A percentile compares a stretch with the other conserved stretches of the same genome.
Evolutionary conservation across 2,888 invertebrate species (phyloP).

Genomic region (Galeopsomyia nigrocyanea): DNA sequence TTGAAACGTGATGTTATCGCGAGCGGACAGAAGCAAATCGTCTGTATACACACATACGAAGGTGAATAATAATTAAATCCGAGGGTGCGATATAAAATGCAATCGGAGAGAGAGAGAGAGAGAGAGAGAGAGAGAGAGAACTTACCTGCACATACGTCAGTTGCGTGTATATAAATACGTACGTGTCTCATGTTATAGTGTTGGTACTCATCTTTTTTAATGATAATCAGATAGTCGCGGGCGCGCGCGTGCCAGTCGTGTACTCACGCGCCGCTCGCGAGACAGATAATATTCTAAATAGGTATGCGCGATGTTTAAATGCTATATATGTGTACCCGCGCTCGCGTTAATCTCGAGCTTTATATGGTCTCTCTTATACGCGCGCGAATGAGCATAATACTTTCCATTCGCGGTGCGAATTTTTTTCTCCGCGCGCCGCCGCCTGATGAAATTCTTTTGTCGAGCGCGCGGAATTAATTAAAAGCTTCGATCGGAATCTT

Average conservation of each 20-base stretch:
- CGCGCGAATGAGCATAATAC: constrained; percentile 38
- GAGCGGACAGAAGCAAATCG: not conserved
- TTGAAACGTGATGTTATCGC: constrained; percentile 24
- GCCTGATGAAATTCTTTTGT: no score
- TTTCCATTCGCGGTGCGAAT: not conserved
- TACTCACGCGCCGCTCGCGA: constrained; percentile 38
- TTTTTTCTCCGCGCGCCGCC: not conserved
- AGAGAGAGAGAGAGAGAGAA: constrained; percentile 46
- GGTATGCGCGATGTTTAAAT: constrained; percentile 54
- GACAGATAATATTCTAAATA: constrained; percentile 64
- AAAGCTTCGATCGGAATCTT: no score
- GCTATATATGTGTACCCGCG: constrained; percentile 45
- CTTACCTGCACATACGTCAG: constrained; percentile 53
- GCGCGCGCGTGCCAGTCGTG: constrained; percentile 54
- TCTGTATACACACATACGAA: constrained; percentile 24
- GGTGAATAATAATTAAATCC: no score
- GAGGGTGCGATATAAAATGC: no score
- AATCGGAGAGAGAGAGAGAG: no score
- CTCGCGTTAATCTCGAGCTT: constrained; percentile 58
- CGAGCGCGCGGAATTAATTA: no score
- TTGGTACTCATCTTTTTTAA: constrained; percentile 32
- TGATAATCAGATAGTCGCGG: constrained; percentile 57
- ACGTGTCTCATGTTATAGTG: constrained; percentile 36
- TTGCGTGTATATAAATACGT: constrained; percentile 24
- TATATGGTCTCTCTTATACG: constrained; percentile 55